phyloP scores from a whole-genome alignment of 2,797 vertebrate genomes.

The Craterocephalus amniculus region DNA sequence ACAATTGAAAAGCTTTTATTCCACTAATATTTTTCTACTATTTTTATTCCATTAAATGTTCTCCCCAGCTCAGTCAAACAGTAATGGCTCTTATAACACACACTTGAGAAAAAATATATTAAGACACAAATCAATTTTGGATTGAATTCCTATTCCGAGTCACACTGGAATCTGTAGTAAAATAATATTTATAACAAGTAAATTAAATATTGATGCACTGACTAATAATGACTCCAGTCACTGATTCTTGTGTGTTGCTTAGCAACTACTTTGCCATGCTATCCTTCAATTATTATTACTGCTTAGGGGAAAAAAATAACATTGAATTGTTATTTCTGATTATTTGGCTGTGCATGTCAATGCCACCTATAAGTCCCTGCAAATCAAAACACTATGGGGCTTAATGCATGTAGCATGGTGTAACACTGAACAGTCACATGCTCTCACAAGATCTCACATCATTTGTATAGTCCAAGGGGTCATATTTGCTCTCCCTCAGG shows the following conservation, averaged over 20 bases:
- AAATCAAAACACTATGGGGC: constrained; percentile 24
- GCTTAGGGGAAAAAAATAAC: constrained; percentile 61
- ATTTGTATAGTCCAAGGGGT: constrained; percentile 79
- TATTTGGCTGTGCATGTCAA: constrained; percentile 40
- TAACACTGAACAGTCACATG: constrained; percentile 28
- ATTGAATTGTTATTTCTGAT: constrained; percentile 58
- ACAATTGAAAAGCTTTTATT: constrained; percentile 22
- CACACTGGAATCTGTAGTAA: constrained; percentile 44
- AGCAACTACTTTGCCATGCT: constrained; percentile 58
- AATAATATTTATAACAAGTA: constrained; percentile 45
- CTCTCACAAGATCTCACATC: constrained; percentile 58
- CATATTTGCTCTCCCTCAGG: constrained; percentile 84
- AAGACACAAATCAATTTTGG: constrained; percentile 49
- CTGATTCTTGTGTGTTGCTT: constrained; percentile 54
- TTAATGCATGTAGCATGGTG: constrained; percentile 33
- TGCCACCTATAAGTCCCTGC: constrained; percentile 34
- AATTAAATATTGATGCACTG: constrained; percentile 64
- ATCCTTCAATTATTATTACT: constrained; percentile 61
- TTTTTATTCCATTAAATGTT: constrained; percentile 26
- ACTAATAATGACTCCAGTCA: constrained; percentile 45
- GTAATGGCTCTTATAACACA: constrained; percentile 31
- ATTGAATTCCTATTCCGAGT: constrained; percentile 51
- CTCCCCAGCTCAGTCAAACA: constrained; percentile 28
- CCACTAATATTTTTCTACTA: background rate
- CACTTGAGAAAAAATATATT: constrained; percentile 38